Evolutionary conservation across 2,113 vertebrate genomes (phyloP).

Genomic region (Nerophis lumbriciformis): DNA sequence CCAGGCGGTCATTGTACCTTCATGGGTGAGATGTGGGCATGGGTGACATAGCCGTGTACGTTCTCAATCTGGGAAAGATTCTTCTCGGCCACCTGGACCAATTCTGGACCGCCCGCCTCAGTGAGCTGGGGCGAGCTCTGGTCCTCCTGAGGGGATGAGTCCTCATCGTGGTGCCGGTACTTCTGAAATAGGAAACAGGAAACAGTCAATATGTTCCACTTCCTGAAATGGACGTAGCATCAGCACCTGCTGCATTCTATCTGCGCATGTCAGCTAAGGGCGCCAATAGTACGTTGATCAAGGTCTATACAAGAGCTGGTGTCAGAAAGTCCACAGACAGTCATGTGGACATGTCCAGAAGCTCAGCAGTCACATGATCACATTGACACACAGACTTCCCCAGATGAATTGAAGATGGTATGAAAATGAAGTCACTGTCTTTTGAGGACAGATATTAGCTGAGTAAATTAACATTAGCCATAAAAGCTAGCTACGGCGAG

Average conservation of each 20-base stretch:
- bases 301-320: no score
- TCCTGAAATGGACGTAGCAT: neutral
- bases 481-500: no score
- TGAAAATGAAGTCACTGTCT: no score
- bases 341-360: no score
- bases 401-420: no score
- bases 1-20: constrained; percentile 76
- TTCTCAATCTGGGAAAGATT: constrained; percentile 92
- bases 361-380: no score
- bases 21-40: constrained; percentile 94
- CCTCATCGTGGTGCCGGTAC: constrained; percentile 91
- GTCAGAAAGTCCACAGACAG: no score
- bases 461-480: no score
- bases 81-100: constrained; percentile 93
- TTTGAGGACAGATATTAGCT: no score
- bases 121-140: constrained; percentile 82
- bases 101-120: constrained; percentile 77
- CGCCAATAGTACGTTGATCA: no score
- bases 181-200: constrained; percentile 71
- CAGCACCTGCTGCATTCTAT: neutral
- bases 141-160: constrained; percentile 84
- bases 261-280: no score
- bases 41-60: constrained; percentile 90
- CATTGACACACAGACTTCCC: no score
- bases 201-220: neutral